A percentile compares a stretch with the other conserved stretches of the same genome.
phyloP scores from a whole-genome alignment of 2,113 vertebrate species.

The Anguilla japonica region DNA sequence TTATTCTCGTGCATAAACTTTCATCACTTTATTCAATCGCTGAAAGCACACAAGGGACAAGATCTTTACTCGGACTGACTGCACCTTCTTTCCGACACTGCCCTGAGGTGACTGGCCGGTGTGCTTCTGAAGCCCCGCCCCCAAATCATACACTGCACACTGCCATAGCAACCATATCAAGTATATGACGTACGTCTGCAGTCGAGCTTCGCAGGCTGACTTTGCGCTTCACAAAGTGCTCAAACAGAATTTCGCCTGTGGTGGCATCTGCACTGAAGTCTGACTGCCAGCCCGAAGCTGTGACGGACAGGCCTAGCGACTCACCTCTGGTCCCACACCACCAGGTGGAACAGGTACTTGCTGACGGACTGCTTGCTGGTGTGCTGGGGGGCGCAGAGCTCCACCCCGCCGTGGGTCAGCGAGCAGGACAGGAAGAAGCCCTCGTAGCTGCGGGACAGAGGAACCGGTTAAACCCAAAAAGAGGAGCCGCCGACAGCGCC shows the following conservation, averaged over 20 bases:
- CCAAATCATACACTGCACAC: background rate
- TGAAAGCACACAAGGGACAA: background rate
- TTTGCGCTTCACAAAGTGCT: background rate
- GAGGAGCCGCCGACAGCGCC: background rate
- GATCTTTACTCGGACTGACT: background rate
- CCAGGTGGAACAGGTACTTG: slow-evolving; percentile 97
- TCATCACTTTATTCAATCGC: background rate
- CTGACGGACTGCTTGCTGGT: slow-evolving; percentile 85
- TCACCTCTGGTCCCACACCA: slow-evolving; percentile 97
- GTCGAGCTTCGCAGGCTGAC: background rate
- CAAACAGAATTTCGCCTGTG: background rate
- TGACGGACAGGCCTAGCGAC: slow-evolving; percentile 25
- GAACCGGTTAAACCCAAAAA: background rate
- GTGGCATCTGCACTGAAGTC: background rate
- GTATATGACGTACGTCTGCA: background rate
- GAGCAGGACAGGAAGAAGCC: slow-evolving; percentile 97
- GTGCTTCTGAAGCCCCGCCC: background rate
- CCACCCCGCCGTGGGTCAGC: slow-evolving; percentile 86
- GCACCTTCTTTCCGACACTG: no score
- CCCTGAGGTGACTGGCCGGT: no score
- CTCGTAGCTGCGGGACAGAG: slow-evolving; percentile 77
- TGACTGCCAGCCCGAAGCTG: background rate
- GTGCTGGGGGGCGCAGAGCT: slow-evolving; percentile 88
- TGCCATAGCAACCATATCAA: background rate
- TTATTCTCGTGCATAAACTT: background rate